phyloP scores from a whole-genome alignment of 37 sponge, comb jelly and placozoan species.

The Aplysina aerophoba region DNA sequence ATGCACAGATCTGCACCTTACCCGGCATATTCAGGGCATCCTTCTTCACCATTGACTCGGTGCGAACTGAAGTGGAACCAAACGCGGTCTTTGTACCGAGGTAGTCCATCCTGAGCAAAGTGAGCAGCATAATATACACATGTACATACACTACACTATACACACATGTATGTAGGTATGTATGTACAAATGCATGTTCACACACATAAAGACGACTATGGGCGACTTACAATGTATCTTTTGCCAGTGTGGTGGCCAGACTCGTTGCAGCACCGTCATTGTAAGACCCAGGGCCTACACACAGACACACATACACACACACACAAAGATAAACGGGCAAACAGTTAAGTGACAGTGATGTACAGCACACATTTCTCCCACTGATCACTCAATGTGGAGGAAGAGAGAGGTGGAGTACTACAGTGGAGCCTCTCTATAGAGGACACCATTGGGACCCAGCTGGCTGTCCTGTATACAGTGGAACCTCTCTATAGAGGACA shows the following conservation, averaged over 20 bases:
- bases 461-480: too few relatives aligned
- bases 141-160: not conserved
- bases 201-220: not conserved
- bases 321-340: not conserved
- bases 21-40: constrained; percentile 81
- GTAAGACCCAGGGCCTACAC: constrained; percentile 90
- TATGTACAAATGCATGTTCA: not conserved
- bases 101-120: constrained; percentile 38
- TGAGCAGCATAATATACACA: not conserved
- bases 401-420: too few relatives aligned
- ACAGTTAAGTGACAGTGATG: too few relatives aligned
- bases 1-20: constrained; percentile 1
- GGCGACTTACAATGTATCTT: constrained; percentile 58
- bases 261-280: constrained; percentile 72
- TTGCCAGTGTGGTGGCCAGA: constrained; percentile 63
- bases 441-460: too few relatives aligned
- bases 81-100: constrained; percentile 72
- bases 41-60: constrained; percentile 76
- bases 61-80: constrained; percentile 86
- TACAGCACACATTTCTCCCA: too few relatives aligned
- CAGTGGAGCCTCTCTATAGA: too few relatives aligned
- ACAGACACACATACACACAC: not conserved
- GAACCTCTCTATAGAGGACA: too few relatives aligned
- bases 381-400: too few relatives aligned
- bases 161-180: not conserved